Evolutionary conservation across 2,797 vertebrate genomes (phyloP).

Genomic region (Tarsius wallacei): DNA sequence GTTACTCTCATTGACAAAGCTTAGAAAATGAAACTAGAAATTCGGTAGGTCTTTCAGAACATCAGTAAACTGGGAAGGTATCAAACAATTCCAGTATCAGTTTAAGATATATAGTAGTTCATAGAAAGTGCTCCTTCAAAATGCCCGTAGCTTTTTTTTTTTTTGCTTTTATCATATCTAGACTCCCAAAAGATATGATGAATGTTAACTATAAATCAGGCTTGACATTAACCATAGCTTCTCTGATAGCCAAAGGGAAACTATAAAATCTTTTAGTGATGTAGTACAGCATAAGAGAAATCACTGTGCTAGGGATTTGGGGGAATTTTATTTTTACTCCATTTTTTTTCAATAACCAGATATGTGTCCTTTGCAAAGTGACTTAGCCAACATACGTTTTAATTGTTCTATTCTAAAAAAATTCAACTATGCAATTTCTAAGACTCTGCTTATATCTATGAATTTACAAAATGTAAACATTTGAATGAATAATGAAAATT

Average conservation of each 20-base stretch:
- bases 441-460: not conserved
- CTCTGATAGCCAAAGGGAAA: slow-evolving; percentile 13
- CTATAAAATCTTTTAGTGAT: slow-evolving; percentile 22
- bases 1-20: not conserved
- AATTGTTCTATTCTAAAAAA: not conserved
- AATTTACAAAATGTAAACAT: slow-evolving; percentile 8
- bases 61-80: not conserved
- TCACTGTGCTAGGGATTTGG: not conserved
- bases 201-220: slow-evolving; percentile 51
- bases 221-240: not conserved
- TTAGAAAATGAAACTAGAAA: slow-evolving; percentile 48
- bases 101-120: not conserved
- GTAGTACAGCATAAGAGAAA: not conserved
- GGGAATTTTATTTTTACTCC: not conserved
- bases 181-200: not conserved
- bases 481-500: slow-evolving; percentile 11
- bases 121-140: slow-evolving; percentile 20
- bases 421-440: slow-evolving; percentile 1
- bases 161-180: slow-evolving; percentile 37
- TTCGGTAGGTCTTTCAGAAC: not conserved
- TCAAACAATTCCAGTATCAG: not conserved
- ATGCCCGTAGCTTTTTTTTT: not conserved
- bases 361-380: not conserved
- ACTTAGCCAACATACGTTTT: not conserved
- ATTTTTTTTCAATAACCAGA: slow-evolving; percentile 1